Evolutionary conservation across 1,140 invertebrate genomes (phyloP).

Genomic region (Leptopilina boulardi): DNA sequence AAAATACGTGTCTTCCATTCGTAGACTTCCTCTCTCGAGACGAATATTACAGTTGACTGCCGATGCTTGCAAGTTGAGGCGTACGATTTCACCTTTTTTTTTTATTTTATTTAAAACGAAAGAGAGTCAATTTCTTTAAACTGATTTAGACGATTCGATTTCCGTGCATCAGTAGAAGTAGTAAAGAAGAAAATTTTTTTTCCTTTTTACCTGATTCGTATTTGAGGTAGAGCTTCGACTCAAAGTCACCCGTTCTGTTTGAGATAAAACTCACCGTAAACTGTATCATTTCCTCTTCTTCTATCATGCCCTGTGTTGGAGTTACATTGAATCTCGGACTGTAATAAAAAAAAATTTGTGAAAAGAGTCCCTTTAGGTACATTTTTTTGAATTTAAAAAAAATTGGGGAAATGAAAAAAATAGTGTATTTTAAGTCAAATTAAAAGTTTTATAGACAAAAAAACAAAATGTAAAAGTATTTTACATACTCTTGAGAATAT

Average conservation of each 20-base stretch:
- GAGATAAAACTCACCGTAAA: conserved; percentile 63
- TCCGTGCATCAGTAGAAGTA: no score
- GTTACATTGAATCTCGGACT: conserved; percentile 66
- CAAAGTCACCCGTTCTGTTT: conserved; percentile 50
- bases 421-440: no score
- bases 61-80: conserved; percentile 31
- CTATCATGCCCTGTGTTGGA: conserved; percentile 67
- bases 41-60: conserved; percentile 61
- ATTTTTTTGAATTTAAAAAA: conserved; percentile 19
- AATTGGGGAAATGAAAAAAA: no score
- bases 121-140: conserved; percentile 29
- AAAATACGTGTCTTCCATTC: conserved; percentile 72
- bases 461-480: background rate
- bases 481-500: conserved; percentile 57
- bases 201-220: conserved; percentile 69
- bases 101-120: no score
- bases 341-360: background rate
- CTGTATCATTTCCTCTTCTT: conserved; percentile 61
- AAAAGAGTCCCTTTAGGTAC: background rate
- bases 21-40: conserved; percentile 59
- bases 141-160: background rate
- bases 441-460: background rate
- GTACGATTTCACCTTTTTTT: conserved; percentile 29
- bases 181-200: no score
- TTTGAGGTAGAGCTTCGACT: conserved; percentile 63